Conservation (phyloP, 2,797 vertebrate species). For the Buceros bicornis region DNA sequence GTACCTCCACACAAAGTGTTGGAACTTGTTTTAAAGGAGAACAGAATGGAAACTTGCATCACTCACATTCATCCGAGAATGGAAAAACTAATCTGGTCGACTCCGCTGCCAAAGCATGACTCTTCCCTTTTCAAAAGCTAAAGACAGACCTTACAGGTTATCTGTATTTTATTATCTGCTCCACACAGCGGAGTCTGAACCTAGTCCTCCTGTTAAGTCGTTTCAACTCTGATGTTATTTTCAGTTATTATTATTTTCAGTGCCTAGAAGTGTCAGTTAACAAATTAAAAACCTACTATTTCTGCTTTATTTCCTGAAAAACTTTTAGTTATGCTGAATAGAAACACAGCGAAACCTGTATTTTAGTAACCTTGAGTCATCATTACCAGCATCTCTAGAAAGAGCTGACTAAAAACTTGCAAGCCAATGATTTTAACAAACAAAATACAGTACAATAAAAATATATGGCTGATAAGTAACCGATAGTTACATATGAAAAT, state of each 20-base stretch:
- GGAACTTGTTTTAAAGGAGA: slow-evolving; percentile 52
- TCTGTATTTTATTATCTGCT: not conserved
- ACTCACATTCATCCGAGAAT: not conserved
- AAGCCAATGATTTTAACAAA: not conserved
- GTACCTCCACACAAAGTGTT: slow-evolving; percentile 58
- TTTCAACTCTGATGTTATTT: not conserved
- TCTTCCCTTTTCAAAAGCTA: not conserved
- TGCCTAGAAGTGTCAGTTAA: not conserved
- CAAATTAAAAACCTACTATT: not conserved
- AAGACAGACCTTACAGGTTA: not conserved
- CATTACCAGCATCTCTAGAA: slow-evolving; percentile 16
- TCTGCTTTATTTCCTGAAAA: slow-evolving; percentile 1
- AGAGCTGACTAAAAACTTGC: not conserved
- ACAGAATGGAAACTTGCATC: slow-evolving; percentile 61
- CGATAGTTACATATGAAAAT: not conserved
- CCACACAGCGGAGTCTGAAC: not conserved
- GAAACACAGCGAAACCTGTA: not conserved
- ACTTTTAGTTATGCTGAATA: not conserved
- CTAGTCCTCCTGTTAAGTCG: not conserved
- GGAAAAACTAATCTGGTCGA: slow-evolving; percentile 24
- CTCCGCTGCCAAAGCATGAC: not conserved
- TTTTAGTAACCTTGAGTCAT: not conserved
- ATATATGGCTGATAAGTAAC: not conserved
- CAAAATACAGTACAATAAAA: not conserved
- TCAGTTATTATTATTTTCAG: not conserved